Evolutionary conservation across 2,113 vertebrate species (phyloP).

Genomic region (Notarius lentiginosus): DNA sequence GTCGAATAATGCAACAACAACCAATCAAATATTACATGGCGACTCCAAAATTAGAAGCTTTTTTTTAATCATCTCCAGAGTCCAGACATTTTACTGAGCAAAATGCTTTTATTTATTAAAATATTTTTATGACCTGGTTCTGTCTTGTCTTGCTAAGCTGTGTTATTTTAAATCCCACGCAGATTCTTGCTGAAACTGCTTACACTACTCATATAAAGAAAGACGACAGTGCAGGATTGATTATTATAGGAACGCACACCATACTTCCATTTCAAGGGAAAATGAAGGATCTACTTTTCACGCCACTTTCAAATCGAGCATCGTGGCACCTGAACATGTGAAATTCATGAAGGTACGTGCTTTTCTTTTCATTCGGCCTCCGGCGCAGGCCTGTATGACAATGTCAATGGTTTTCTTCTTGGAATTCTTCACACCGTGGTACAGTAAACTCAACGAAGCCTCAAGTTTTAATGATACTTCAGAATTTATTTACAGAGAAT

Average conservation of each 20-base stretch:
- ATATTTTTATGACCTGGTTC: neutral
- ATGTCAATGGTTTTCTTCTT: neutral
- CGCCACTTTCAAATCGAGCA: slow-evolving; percentile 44
- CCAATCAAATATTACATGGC: no score
- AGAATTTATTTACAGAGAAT: neutral
- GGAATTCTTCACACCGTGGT: neutral
- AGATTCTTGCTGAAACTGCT: slow-evolving; percentile 10
- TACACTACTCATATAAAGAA: slow-evolving; percentile 43
- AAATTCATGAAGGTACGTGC: slow-evolving; percentile 23
- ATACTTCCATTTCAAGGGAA: slow-evolving; percentile 32
- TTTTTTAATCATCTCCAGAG: no score
- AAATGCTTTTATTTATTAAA: no score
- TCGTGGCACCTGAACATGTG: slow-evolving; percentile 34
- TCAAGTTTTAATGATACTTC: neutral
- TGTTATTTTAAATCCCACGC: slow-evolving; percentile 5
- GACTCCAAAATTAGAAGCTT: no score
- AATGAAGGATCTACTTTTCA: slow-evolving; percentile 35
- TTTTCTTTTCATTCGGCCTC: neutral
- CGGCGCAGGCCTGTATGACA: neutral
- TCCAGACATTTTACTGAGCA: no score
- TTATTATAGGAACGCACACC: slow-evolving; percentile 28
- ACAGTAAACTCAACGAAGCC: neutral
- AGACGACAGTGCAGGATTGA: slow-evolving; percentile 13
- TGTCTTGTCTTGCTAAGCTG: neutral
- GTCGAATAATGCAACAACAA: no score